These are phyloP conservation scores for Arctocebus calabarensis DNA, from an alignment of 2,797 vertebrate species.

Conservation along the genomic window DNA sequence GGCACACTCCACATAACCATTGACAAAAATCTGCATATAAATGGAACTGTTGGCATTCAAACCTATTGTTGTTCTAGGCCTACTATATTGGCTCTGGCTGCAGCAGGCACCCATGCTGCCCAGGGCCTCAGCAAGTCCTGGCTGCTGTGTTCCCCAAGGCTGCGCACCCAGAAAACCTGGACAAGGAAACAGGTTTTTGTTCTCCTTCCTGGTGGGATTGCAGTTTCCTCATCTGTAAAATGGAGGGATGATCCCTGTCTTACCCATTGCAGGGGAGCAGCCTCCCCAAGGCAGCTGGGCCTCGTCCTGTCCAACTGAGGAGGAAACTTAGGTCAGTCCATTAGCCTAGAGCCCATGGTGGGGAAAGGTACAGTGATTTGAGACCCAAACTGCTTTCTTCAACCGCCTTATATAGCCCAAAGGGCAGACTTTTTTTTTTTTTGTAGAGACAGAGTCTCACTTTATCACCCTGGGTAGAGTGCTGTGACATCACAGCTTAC, in stretches of 20 bases:
- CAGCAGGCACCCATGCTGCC: not conserved
- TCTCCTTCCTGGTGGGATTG: not conserved
- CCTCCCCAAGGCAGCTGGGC: not conserved
- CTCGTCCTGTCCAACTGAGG: not conserved
- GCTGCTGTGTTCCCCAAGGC: not conserved
- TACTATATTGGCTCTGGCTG: not conserved
- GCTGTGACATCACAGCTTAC: too few species aligned
- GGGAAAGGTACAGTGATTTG: not conserved
- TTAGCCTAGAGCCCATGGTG: not conserved
- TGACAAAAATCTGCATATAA: not conserved
- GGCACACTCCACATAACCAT: not conserved
- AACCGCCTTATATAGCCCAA: not conserved
- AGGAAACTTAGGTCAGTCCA: constrained; percentile 56
- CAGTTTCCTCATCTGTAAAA: not conserved
- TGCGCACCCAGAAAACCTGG: not conserved
- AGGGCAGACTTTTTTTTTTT: not conserved
- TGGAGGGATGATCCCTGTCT: not conserved
- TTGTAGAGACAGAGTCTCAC: too few species aligned
- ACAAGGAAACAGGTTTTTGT: not conserved
- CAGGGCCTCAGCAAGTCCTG: not conserved
- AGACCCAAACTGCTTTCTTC: not conserved
- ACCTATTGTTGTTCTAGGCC: not conserved
- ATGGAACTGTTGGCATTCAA: not conserved
- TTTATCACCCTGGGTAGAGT: too few species aligned
- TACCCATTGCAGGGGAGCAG: not conserved